phyloP scores from a whole-genome alignment of 2,113 vertebrate genomes.

The Nipponia nippon region DNA sequence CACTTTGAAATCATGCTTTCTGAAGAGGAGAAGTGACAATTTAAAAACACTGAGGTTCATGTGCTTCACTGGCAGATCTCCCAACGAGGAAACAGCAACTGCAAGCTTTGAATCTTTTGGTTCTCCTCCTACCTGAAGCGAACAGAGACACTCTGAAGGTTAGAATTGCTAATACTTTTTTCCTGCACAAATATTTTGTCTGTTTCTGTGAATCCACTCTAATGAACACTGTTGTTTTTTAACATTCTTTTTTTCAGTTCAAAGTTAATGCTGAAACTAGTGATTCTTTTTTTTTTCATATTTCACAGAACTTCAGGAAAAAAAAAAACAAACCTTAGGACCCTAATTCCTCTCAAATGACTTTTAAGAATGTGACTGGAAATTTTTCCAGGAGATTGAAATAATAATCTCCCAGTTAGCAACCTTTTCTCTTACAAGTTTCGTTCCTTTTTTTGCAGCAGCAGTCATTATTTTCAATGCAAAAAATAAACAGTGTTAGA shows the following conservation, averaged over 20 bases:
- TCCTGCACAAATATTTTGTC: background rate
- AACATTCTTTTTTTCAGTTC: background rate
- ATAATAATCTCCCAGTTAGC: background rate
- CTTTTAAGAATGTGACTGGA: constrained; percentile 7
- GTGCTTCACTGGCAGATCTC: constrained; percentile 80
- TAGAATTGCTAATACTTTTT: constrained; percentile 6
- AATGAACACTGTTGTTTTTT: background rate
- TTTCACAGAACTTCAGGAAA: background rate
- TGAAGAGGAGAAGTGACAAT: background rate
- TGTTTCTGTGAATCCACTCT: background rate
- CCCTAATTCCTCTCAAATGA: background rate
- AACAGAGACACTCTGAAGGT: constrained; percentile 94
- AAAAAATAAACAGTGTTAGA: background rate
- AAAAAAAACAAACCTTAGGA: background rate
- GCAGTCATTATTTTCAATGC: background rate
- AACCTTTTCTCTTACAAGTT: background rate
- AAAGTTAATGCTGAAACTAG: background rate
- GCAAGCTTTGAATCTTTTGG: constrained; percentile 92
- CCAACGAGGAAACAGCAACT: constrained; percentile 88
- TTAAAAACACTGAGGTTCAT: background rate
- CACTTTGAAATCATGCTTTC: background rate
- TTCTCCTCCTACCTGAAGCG: constrained; percentile 88
- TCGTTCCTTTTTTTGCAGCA: background rate
- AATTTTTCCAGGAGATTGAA: background rate
- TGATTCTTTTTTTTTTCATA: background rate